These are phyloP conservation scores for Automeris io DNA, from an alignment of 2,888 invertebrate genomes.

Conservation along the genomic window DNA sequence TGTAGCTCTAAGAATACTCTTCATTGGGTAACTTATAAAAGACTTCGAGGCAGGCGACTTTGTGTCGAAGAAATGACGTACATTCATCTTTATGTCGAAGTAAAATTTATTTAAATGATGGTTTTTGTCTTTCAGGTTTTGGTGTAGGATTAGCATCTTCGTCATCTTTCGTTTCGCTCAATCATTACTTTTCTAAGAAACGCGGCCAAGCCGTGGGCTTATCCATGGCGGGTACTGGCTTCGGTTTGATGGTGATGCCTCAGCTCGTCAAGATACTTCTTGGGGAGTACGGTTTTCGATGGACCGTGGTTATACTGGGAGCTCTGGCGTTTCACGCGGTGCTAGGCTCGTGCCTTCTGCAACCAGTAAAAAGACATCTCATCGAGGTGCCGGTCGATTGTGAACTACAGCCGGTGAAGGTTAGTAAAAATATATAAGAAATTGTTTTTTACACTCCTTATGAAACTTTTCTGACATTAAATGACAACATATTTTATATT, in stretches of 20 bases:
- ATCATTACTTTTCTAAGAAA: conserved; percentile 85
- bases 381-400: conserved; percentile 75
- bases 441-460: not conserved
- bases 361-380: conserved; percentile 84
- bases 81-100: not conserved
- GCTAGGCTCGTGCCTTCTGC: conserved; percentile 81
- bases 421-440: conserved; percentile 17
- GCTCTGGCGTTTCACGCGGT: conserved; percentile 82
- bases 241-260: conserved; percentile 88
- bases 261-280: conserved; percentile 82
- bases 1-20: no score
- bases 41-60: no score
- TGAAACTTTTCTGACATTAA: no score
- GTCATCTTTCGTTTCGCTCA: conserved; percentile 86
- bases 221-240: conserved; percentile 87
- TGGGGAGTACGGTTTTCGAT: conserved; percentile 80
- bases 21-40: no score
- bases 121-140: conserved; percentile 83
- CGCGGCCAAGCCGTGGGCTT: conserved; percentile 88
- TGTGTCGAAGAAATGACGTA: no score
- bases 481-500: no score
- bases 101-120: no score
- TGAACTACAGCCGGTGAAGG: conserved; percentile 70
- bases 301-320: conserved; percentile 81
- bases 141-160: conserved; percentile 87